Conservation (phyloP, 2,888 invertebrate species). For the Gortyna flavago region DNA sequence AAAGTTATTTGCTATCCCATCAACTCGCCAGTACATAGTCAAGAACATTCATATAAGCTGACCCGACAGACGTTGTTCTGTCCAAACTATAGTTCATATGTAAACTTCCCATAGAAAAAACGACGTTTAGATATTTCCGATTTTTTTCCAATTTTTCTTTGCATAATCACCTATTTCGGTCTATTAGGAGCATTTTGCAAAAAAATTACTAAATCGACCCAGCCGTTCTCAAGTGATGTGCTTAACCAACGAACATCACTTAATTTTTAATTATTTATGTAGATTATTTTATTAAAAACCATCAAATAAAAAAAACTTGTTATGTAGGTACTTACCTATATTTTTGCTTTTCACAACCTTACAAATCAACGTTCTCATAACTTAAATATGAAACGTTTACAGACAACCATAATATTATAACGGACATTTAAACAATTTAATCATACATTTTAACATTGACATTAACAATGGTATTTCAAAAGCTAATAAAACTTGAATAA, state of each 20-base stretch:
- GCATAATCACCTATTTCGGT: not conserved
- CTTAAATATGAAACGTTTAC: not conserved
- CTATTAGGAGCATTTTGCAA: not conserved
- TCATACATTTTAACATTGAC: not conserved
- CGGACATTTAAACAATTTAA: not conserved
- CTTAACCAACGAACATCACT: not conserved
- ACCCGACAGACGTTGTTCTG: not conserved
- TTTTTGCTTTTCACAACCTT: not conserved
- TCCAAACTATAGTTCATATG: not conserved
- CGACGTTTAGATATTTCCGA: not conserved
- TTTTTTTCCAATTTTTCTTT: not conserved
- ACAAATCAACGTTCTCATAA: not conserved
- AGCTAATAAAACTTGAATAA: slow-evolving; percentile 1
- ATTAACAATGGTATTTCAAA: slow-evolving; percentile 7
- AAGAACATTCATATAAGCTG: not conserved
- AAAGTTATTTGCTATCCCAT: slow-evolving; percentile 6
- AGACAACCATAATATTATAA: not conserved
- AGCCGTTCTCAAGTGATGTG: not conserved
- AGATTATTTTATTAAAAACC: not conserved
- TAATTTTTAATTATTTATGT: not conserved
- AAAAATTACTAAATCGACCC: not conserved
- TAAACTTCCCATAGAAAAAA: not conserved
- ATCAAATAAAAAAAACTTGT: not conserved
- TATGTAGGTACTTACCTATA: not conserved
- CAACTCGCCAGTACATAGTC: not conserved